Conservation (phyloP, 1,140 invertebrate genomes). For the Leptestheria dahalacensis region DNA sequence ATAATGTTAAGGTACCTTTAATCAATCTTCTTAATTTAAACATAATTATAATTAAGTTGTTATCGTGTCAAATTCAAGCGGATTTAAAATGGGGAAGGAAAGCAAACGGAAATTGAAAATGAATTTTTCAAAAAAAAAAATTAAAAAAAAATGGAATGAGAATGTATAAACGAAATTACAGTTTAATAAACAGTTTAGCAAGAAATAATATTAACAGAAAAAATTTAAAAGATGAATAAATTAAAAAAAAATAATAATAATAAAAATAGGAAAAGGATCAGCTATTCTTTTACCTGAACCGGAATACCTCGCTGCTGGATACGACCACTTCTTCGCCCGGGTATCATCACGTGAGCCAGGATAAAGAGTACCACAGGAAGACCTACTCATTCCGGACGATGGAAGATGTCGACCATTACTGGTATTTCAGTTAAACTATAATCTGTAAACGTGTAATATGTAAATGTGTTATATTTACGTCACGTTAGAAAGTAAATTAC, state of each 20-base stretch:
- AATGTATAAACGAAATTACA: background rate
- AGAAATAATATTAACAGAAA: background rate
- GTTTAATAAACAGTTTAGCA: background rate
- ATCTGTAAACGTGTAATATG: no score
- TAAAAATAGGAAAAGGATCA: conserved; percentile 18
- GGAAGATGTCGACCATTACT: conserved; percentile 48
- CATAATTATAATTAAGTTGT: no score
- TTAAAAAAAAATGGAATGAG: no score
- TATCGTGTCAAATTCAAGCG: no score
- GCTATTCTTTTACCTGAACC: conserved; percentile 52
- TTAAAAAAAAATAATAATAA: no score
- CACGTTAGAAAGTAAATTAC: no score
- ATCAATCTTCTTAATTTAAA: no score
- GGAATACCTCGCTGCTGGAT: conserved; percentile 41
- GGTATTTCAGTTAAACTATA: conserved; percentile 31
- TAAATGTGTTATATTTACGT: no score
- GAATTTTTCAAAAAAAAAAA: no score
- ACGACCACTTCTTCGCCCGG: conserved; percentile 44
- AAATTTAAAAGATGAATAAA: no score
- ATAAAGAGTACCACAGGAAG: conserved; percentile 37
- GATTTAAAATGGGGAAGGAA: no score
- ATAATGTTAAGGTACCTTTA: conserved; percentile 38
- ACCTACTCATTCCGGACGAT: conserved; percentile 39
- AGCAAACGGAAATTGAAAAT: no score
- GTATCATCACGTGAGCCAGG: conserved; percentile 41